Base-by-base conservation (phyloP, 2,888 invertebrate genomes). In the Volucella zonaria region DNA sequence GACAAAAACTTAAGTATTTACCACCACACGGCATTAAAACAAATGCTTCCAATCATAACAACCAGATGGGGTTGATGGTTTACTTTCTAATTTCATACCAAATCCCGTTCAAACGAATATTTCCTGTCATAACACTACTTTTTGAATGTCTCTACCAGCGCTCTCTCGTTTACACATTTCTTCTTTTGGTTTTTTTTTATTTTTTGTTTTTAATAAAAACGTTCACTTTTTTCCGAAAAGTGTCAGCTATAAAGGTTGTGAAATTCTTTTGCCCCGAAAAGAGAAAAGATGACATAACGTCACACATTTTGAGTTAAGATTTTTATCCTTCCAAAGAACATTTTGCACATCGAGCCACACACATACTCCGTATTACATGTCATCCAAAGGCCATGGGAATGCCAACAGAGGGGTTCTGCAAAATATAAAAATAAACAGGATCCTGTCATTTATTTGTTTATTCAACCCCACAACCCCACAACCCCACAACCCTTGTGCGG, bases 371-470 rank as follows among this genome's bases (percentile, higher is more conserved):
- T 59, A 59, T 70, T 40, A 70, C 58, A 59, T 70, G 70, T 70
- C 70, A 70, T 47, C n/a, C 11, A 49, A 49, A 49, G 70, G 38
- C 67, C 67, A 15, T 8, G 14, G 23, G 54, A 23, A 54, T 47
- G 18, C 70, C 70, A 70, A 68, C 43, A 11, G 31, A 15, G 38
- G 47, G 52, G 67, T 31, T 31, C 6, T 31, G 2, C 1, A 31
- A 31, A 43, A 31, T 45, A 10, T 8, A 9, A 23, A 23, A 23
- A 71, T 49, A n/a, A 6, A 14, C 3, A 52, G 40, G 14, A 40
- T 42, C 45, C 52, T 54, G 49, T 61, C 77, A 68, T 77, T 73
- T 64, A 68, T 77, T 67, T 77, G 77, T 82, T 78, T 78, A 70
- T 67, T 79, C 59, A 70, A 43, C 77, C 64, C 31, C 31, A 31